Base-by-base conservation (phyloP, 1,140 invertebrate species). In the Sipha flava region DNA sequence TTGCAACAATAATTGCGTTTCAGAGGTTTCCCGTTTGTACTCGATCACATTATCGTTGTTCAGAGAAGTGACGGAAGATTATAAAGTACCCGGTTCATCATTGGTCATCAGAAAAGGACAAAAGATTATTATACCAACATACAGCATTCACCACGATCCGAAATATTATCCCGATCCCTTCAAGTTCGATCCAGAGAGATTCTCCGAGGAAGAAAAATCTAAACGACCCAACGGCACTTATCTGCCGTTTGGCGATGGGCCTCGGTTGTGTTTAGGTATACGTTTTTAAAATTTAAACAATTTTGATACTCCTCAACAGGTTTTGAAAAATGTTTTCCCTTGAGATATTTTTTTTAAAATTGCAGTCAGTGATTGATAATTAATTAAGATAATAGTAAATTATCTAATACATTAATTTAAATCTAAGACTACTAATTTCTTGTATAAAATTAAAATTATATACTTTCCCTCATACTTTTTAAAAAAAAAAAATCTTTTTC, bases 81-180 rank as follows among this genome's bases (percentile, higher is more conserved):
- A 88, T 82, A 84, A 85, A 31, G 83, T 91, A 4, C 88, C 88
- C 9, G 88, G 88, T 40, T 4, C 47, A 12, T 45, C 40, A 3
- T 49, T 72, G 7, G 10, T 72, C 7, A 72, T 72, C 18, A 23
- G 52, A 86, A 88, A 83, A 84, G 91, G 89, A 2, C 91, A 87
- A 0, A 81, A 86, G 1, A 84, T 93, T 1, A 84, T 89, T 18
- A 87, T 94, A 40, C 88, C 90, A 0, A 85, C 86, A 0, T 88
- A 88, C 89, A 2, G 88, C 3, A 85, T 92, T 57, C 92, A 93
- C 81, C 82, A 86, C 57, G 87, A 89, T 83, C 85, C 86, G 3
- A 82, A 87, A 43, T 85, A 87, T 81, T 91, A 86, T 84, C 85
- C 87, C 9, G 84, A 90, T 49, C 90, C 90, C 5, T 81, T 87